Evolutionary conservation across 2,888 invertebrate genomes (phyloP), one percentile per base, ranked within the genome.

Genomic region (Andricus quercusramuli): DNA sequence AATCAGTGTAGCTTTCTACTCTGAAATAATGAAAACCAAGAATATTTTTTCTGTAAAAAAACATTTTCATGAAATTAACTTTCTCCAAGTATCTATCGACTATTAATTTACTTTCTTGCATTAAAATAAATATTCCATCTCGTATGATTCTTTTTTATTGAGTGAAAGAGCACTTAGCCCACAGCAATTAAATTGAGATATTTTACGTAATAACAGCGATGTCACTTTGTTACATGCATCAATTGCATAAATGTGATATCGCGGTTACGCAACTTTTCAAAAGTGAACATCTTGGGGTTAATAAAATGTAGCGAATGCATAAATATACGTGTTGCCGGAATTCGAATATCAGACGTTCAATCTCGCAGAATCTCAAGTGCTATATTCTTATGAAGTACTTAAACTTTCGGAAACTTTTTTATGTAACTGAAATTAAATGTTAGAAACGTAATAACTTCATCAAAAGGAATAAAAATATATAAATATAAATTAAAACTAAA

Each of bases 121-220:
- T 74, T 56, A 11, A 74, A 32, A 51, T 32, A 74, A 56, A 74
- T n/a, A 74, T 32, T 74, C 56, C 56, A 74, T 37, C 74, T 29
- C 74, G 32, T 56, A 32, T 47, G 51, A 51, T 51, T 56, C 25
- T 56, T 56, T 32, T n/a, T 74, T 32, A n/a, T 56, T 56, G 11
- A 74, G 74, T 32, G 32, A 74, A 74, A 74, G 74, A 56, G 32
- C 74, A 70, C 70, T 70, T 70, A 51, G 47, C 29, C 47, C 4
- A 22, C 68, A 70, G 70, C 47, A 70, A 74, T 20, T 56, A 74
- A 56, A 74, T 74, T 74, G 37, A 32, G 37, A 51, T 56, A 32
- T 56, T 37, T 74, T 74, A 74, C 51, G 56, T 56, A 74, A 74
- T 74, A 74, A 74, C 32, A 74, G 56, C 56, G 56, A 74, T 74